phyloP scores from a whole-genome alignment of 1,140 invertebrate genomes.

The Drosophila setifemur region DNA sequence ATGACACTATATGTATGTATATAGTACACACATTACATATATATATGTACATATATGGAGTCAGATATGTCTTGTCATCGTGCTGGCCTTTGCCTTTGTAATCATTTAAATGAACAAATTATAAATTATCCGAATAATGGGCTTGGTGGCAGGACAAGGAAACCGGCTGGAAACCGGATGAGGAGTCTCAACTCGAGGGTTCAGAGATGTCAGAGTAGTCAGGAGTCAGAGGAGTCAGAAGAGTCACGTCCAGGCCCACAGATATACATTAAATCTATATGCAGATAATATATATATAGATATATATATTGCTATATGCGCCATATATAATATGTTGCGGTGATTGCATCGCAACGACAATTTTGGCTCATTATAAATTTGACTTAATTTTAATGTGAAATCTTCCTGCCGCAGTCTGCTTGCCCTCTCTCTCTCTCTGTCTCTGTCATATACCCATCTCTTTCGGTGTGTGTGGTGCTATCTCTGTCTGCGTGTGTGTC shows the following conservation, averaged over 20 bases:
- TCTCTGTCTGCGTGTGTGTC: slow-evolving; percentile 49
- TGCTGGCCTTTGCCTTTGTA: slow-evolving; percentile 33
- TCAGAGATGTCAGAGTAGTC: no score
- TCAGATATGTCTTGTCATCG: slow-evolving; percentile 13
- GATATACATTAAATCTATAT: slow-evolving; percentile 10
- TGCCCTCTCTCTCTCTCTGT: not conserved
- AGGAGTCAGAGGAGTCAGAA: not conserved
- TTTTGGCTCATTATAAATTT: slow-evolving; percentile 80
- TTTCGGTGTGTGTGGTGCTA: not conserved
- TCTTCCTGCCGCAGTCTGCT: slow-evolving; percentile 43
- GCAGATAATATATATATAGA: slow-evolving; percentile 15
- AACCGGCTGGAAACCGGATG: slow-evolving; percentile 3
- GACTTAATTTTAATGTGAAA: slow-evolving; percentile 80
- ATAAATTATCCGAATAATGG: slow-evolving; percentile 72
- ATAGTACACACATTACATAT: not conserved
- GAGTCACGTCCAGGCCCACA: slow-evolving; percentile 27
- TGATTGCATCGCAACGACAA: slow-evolving; percentile 63
- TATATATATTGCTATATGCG: slow-evolving; percentile 21
- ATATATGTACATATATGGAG: not conserved
- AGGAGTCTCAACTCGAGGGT: no score
- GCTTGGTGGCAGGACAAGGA: slow-evolving; percentile 30
- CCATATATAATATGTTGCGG: slow-evolving; percentile 47
- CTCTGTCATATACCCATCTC: not conserved
- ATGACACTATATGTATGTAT: not conserved
- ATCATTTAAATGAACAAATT: slow-evolving; percentile 76